Evolutionary conservation across 2,888 invertebrate genomes (phyloP), one percentile per base, ranked within the genome.

Genomic region (Lymantria monacha): DNA sequence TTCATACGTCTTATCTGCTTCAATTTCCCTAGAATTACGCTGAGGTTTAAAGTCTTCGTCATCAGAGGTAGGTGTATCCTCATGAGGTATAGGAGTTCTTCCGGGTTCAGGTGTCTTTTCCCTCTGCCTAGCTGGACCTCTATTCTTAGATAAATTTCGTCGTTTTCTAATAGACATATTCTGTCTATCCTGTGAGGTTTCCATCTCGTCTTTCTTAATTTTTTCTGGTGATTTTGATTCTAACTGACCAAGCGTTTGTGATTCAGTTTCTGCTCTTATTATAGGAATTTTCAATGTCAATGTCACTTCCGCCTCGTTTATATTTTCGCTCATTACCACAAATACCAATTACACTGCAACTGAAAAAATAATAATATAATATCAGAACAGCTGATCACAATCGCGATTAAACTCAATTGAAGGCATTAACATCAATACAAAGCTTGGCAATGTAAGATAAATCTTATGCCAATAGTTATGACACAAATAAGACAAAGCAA

Each of bases 41-140:
- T 65, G 69, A 12, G 81, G 79, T 49, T 68, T 72, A 1, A 66
- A 53, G 42, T 91, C 91, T 66, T 92, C 92, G 57, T 92, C 92
- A 43, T 93, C 91, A 12, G 92, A 90, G 36, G 95, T 94, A 9
- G 94, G 94, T 44, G 93, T 93, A 54, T 95, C 95, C 61, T 95
- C 93, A 48, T 89, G 88, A 30, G 90, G 90, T 22, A 92, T 76
- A 30, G 85, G 85, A 50, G 85, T 83, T 69, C 88, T 81, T 38
- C 87, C 80, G 1, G 92, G 91, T 66, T 92, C 92, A 7, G 92
- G 92, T 10, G 92, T 92, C 53, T 92, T 88, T 66, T 92, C 92
- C 64, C 92, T 81, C 51, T 89, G 88, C 52, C 90, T 82, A 9
- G 88, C 85, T 63, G 85, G 86, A 12, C 87, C 85, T 71, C 93